phyloP scores from a whole-genome alignment of 2,797 vertebrate genomes.

The Sebastes cheni region DNA sequence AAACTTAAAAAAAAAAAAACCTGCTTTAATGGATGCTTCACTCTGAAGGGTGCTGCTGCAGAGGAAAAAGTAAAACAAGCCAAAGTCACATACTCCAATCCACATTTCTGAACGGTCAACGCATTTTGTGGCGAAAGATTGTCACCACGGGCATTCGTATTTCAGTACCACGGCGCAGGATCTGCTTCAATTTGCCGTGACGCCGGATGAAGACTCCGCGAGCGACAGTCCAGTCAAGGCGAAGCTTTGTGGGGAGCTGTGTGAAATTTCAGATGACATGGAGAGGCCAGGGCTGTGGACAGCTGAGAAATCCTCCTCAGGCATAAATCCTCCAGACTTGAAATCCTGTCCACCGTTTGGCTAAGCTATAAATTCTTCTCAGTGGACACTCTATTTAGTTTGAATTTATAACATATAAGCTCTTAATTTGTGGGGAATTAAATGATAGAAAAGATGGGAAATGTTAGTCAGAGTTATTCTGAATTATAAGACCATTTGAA shows the following conservation, averaged over 20 bases:
- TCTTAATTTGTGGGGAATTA: conserved; percentile 15
- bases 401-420: conserved; percentile 25
- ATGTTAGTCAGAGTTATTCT: background rate
- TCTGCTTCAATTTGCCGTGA: conserved; percentile 59
- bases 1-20: background rate
- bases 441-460: background rate
- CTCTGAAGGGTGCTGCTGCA: background rate
- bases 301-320: conserved; percentile 71
- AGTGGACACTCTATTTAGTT: conserved; percentile 40
- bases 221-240: conserved; percentile 56
- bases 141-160: conserved; percentile 18
- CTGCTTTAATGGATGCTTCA: background rate
- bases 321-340: conserved; percentile 68
- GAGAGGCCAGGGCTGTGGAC: conserved; percentile 55
- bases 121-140: conserved; percentile 14
- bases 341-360: conserved; percentile 62
- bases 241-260: conserved; percentile 61
- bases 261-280: conserved; percentile 76
- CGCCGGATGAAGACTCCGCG: conserved; percentile 43
- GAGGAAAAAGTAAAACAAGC: conserved; percentile 15
- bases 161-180: conserved; percentile 25
- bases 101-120: conserved; percentile 40
- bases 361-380: conserved; percentile 54
- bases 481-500: background rate
- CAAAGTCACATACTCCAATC: conserved; percentile 2